Percentiles rank a stretch among this genome's conserved stretches.
These are phyloP conservation scores for Antennarius striatus DNA, from an alignment of 2,113 vertebrate genomes.

Conservation along the genomic window DNA sequence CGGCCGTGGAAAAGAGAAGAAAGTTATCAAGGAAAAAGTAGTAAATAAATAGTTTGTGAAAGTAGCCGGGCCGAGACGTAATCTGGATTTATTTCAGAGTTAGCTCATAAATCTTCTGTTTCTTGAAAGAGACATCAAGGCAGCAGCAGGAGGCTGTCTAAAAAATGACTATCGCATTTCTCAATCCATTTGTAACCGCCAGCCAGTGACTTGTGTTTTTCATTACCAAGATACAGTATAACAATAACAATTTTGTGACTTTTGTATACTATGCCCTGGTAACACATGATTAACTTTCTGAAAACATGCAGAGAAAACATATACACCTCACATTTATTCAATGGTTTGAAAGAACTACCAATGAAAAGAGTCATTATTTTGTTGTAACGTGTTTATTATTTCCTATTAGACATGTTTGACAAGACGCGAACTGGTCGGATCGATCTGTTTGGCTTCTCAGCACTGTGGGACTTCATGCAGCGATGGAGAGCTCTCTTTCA, in stretches of 20 bases:
- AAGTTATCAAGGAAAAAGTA: slow-evolving; percentile 4
- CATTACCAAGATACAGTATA: slow-evolving; percentile 6
- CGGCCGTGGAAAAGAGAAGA: not conserved
- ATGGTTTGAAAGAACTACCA: not conserved
- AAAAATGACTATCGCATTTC: slow-evolving; percentile 10
- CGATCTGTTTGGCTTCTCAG: slow-evolving; percentile 89
- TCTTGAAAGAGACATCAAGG: slow-evolving; percentile 10
- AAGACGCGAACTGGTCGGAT: slow-evolving; percentile 87
- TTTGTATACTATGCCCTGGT: slow-evolving; percentile 6
- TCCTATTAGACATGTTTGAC: slow-evolving; percentile 92
- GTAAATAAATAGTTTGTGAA: not conserved
- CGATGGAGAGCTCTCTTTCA: slow-evolving; percentile 92
- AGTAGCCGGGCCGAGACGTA: not conserved
- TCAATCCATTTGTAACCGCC: slow-evolving; percentile 35
- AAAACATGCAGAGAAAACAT: not conserved
- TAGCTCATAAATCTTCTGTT: not conserved
- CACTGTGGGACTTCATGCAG: slow-evolving; percentile 89
- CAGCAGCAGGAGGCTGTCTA: not conserved
- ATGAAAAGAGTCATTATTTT: not conserved
- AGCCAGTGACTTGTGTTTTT: slow-evolving; percentile 30
- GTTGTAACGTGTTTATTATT: slow-evolving; percentile 14
- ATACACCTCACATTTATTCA: not conserved
- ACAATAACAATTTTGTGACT: slow-evolving; percentile 19
- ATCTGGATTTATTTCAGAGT: not conserved
- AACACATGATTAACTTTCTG: not conserved